phyloP scores from a whole-genome alignment of 2,113 vertebrate species.

The Ophthalmolycus amberensis region DNA sequence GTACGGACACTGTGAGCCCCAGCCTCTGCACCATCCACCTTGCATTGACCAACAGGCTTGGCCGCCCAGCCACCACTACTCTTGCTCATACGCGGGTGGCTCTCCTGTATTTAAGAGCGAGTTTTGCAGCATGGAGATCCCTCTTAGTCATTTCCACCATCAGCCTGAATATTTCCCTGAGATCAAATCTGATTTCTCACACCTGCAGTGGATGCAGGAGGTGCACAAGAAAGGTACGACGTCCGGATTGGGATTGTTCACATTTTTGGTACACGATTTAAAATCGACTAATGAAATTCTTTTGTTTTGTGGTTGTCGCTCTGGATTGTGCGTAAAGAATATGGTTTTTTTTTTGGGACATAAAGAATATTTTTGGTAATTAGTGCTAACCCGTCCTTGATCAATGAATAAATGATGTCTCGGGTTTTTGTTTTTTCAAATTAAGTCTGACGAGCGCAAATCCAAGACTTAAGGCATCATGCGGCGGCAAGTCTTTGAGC shows the following conservation, averaged over 20 bases:
- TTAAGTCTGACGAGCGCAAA: conserved; percentile 48
- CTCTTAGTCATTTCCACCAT: conserved; percentile 89
- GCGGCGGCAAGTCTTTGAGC: conserved; percentile 20
- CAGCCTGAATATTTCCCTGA: conserved; percentile 91
- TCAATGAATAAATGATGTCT: conserved; percentile 53
- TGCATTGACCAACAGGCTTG: conserved; percentile 96
- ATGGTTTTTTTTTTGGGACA: neutral
- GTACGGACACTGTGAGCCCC: conserved; percentile 87
- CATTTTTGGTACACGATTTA: neutral
- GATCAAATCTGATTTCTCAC: conserved; percentile 89
- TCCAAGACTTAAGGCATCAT: conserved; percentile 49
- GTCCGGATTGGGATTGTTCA: neutral
- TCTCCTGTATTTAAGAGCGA: conserved; percentile 88
- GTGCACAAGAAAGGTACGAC: conserved; percentile 93
- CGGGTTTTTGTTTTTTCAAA: conserved; percentile 41
- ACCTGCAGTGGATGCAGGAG: conserved; percentile 91
- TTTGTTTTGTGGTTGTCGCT: neutral
- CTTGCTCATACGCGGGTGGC: conserved; percentile 88
- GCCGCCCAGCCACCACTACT: conserved; percentile 89
- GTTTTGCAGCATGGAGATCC: conserved; percentile 91
- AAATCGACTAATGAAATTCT: neutral
- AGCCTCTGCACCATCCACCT: conserved; percentile 88
- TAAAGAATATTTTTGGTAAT: neutral
- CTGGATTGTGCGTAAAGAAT: neutral
- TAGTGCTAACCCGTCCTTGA: conserved; percentile 8